Base-by-base conservation (phyloP, 2,113 vertebrate genomes). In the Gallinago jamesoni region DNA sequence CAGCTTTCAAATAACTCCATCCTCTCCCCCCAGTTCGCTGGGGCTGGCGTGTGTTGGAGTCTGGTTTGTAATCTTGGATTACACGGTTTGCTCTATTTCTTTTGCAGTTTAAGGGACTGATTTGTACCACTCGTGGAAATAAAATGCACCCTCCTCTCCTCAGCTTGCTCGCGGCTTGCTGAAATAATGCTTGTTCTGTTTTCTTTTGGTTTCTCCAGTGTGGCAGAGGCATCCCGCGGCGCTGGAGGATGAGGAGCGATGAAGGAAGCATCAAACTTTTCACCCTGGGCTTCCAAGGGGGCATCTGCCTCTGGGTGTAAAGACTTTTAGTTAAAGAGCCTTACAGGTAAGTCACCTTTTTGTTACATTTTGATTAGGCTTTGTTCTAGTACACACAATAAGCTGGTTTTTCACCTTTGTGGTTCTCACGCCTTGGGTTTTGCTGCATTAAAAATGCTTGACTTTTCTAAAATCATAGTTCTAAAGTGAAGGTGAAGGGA, bases 331-430 rank as follows among this genome's bases (percentile, higher is more conserved):
- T 70, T 62, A 25, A 89, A 60, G n/a, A 78, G n/a, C 41, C 64
- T 25, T 84, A 11, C 70, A 91, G 89, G 91, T 95, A 52, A 78
- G 84, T 67, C 84, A 47, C 62, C 41, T 94, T 67, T 62, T 52
- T 19, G 0, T 20, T 81, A 31, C 14, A 0, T 10, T 69, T n/a
- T 1, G 9, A 14, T 41, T 5, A 10, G 39, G 72, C 28, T 90
- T 59, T 31, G 67, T 35, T 53, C 33, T 75, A 3, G 17, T 5
- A 4, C 6, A 43, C 23, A 23, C 50, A 68, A 69, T 7, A n/a
- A 35, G 23, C 35, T 28, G 27, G 1, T 3, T 41, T 84, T 55
- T 35, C 50, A 62, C 35, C 35, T 43, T 10, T 15, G 33, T 8
- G 6, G 6, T 53, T 79, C 53, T 59, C 39, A 2, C 7, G 12